Evolutionary conservation across 2,113 vertebrate species (phyloP).

Genomic region (Strix uralensis): DNA sequence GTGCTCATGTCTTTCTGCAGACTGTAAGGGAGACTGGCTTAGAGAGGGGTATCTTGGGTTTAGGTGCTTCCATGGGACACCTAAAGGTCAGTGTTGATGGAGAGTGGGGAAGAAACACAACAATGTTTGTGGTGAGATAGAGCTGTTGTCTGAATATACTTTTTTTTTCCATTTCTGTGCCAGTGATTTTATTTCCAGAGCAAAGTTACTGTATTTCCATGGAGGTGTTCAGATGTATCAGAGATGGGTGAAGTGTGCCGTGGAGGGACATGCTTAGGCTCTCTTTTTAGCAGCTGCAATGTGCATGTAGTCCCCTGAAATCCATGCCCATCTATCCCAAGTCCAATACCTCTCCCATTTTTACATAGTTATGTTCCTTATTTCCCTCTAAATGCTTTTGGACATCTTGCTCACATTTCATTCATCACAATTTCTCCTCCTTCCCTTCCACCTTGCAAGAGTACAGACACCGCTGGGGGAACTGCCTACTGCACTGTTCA

Average conservation of each 20-base stretch:
- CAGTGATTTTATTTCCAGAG: neutral
- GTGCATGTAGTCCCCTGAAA: neutral
- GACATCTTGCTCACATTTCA: neutral
- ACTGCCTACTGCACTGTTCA: neutral
- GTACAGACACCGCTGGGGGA: accelerated
- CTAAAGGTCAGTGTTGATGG: neutral
- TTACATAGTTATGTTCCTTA: neutral
- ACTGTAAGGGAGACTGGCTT: neutral
- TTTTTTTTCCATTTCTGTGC: neutral
- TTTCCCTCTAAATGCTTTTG: neutral
- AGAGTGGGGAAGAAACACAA: neutral
- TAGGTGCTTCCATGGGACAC: neutral
- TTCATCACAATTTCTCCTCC: neutral
- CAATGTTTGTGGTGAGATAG: neutral
- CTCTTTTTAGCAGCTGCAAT: neutral
- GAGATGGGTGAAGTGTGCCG: neutral
- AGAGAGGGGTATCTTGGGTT: neutral
- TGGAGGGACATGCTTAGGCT: neutral
- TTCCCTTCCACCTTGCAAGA: neutral
- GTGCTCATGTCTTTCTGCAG: neutral
- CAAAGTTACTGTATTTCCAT: neutral
- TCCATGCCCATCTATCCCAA: neutral
- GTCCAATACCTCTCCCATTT: neutral
- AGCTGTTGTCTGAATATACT: neutral
- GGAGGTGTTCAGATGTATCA: neutral